phyloP scores from a whole-genome alignment of 2,113 vertebrate genomes.

The Shinisaurus crocodilurus region DNA sequence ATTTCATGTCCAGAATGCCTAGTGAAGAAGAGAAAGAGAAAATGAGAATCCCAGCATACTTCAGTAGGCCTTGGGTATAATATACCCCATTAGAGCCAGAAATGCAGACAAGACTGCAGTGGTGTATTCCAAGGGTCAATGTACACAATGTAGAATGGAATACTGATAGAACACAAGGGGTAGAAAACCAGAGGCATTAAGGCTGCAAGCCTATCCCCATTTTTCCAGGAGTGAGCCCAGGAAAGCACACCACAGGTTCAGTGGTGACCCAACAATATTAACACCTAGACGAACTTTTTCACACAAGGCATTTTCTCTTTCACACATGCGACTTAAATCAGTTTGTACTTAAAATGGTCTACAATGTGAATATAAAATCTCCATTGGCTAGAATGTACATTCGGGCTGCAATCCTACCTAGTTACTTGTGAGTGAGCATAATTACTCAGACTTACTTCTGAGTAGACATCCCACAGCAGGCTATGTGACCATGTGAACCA shows the following conservation, averaged over 20 bases:
- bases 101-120: neutral
- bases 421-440: neutral
- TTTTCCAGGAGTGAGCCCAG: too few relatives aligned
- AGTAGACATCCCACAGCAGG: neutral
- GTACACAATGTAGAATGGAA: neutral
- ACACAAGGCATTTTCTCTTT: neutral
- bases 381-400: neutral
- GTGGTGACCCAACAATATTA: neutral
- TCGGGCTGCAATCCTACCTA: too few relatives aligned
- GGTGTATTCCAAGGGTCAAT: neutral
- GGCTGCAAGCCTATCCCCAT: neutral
- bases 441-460: neutral
- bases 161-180: neutral
- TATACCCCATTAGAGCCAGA: neutral
- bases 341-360: neutral
- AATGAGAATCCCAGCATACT: neutral
- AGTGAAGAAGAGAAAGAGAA: neutral
- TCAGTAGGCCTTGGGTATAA: neutral
- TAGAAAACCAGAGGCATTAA: neutral
- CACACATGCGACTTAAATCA: neutral
- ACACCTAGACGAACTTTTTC: neutral
- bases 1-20: neutral
- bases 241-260: neutral
- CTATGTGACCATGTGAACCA: too few relatives aligned
- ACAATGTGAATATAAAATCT: neutral